phyloP scores from a whole-genome alignment of 2,888 invertebrate genomes.

The Netelia melanura region DNA sequence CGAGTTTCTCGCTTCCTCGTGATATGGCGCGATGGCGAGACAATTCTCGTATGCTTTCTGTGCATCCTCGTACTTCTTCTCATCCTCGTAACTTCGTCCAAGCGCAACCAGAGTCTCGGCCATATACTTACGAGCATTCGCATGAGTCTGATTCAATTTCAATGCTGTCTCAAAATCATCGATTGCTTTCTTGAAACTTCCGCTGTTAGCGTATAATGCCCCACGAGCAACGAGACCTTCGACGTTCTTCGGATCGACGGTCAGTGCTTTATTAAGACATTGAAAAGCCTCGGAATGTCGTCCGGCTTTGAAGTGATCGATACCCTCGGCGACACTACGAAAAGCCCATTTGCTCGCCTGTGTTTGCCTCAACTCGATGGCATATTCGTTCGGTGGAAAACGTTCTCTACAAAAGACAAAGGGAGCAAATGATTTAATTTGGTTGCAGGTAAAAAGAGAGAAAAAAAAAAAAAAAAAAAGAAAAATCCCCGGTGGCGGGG shows the following conservation, averaged over 20 bases:
- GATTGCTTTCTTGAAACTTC: slow-evolving; percentile 96
- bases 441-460: background rate
- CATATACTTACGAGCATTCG: slow-evolving; percentile 97
- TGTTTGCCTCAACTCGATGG: slow-evolving; percentile 93
- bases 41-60: slow-evolving; percentile 94
- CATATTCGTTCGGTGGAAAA: slow-evolving; percentile 93
- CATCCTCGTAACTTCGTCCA: slow-evolving; percentile 95
- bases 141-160: slow-evolving; percentile 94
- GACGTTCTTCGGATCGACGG: slow-evolving; percentile 96
- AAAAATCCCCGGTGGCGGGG: background rate
- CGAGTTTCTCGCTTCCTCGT: slow-evolving; percentile 94
- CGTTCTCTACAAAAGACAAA: slow-evolving; percentile 87
- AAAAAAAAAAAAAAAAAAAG: too few relatives aligned
- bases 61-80: slow-evolving; percentile 94
- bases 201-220: slow-evolving; percentile 96
- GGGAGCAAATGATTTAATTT: slow-evolving; percentile 10
- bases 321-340: slow-evolving; percentile 96
- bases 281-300: slow-evolving; percentile 97
- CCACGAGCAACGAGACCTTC: slow-evolving; percentile 97
- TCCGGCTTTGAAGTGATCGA: slow-evolving; percentile 96
- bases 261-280: slow-evolving; percentile 96
- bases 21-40: slow-evolving; percentile 92
- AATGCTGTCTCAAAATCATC: slow-evolving; percentile 97
- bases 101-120: slow-evolving; percentile 96
- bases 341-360: slow-evolving; percentile 98